A percentile compares a stretch with the other conserved stretches of the same genome.
Conservation (phyloP, 35 echinoderm and acorn worm genomes). For the Heliocidaris tuberculata region DNA sequence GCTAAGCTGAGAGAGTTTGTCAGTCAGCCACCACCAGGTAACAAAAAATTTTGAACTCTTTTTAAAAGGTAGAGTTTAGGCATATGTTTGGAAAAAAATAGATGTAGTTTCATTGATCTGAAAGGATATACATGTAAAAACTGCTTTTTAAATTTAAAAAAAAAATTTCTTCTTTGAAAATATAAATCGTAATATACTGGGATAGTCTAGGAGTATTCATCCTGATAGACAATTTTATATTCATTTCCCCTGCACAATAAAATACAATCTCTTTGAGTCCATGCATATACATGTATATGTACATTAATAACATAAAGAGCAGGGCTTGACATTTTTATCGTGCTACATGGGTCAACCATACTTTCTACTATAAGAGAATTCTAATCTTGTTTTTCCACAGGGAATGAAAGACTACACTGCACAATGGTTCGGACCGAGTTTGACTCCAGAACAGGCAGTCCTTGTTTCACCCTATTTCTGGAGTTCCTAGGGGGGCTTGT, state of each 20-base stretch:
- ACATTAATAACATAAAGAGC: too few species aligned
- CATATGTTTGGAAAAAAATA: too few species aligned
- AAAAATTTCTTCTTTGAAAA: too few species aligned
- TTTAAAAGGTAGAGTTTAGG: not conserved
- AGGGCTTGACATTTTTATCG: too few species aligned
- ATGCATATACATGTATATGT: not conserved
- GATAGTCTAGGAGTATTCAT: too few species aligned
- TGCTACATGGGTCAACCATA: not conserved
- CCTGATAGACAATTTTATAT: too few species aligned
- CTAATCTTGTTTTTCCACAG: not conserved
- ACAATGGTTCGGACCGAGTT: conserved; percentile 92
- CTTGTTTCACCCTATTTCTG: conserved; percentile 88
- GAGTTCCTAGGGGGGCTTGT: conserved; percentile 96
- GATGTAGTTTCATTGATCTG: too few species aligned
- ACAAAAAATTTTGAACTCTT: not conserved
- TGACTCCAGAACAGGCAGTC: conserved; percentile 81
- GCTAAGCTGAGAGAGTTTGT: conserved; percentile 90
- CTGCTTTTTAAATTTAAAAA: too few species aligned
- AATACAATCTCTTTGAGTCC: not conserved
- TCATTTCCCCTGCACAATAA: too few species aligned
- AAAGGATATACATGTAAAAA: too few species aligned
- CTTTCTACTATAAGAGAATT: not conserved
- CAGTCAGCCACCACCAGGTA: conserved; percentile 89
- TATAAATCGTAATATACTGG: too few species aligned
- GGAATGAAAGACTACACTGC: conserved; percentile 93